Evolutionary conservation across 1,140 invertebrate species (phyloP), one percentile per base, ranked within the genome.

Genomic region (Gryon sp.): DNA sequence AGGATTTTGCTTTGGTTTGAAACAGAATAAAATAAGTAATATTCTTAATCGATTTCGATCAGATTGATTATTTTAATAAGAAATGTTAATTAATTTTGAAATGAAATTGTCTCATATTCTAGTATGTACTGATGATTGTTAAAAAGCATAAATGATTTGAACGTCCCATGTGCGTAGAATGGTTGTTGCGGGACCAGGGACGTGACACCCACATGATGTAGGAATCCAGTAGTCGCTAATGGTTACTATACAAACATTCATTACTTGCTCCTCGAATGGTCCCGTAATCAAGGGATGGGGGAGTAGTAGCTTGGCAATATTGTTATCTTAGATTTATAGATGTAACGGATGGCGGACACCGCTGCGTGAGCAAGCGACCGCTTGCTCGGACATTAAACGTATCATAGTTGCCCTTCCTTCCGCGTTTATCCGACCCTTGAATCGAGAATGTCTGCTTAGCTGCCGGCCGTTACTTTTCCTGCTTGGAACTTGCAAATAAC

Each of bases 261-360:
- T 88, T 88, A 88, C 84, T 82, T 70, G 70, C 78, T 76, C 78
- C 76, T 76, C 72, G 46, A 66, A 18, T 38, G 38, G 26, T 40
- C 26, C 41, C 8, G 43, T 7, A n/a, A 41, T 34, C 24, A 43
- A 19, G 70, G 34, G 50, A 65, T 65, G 80, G 65, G 73, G 53
- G 63, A 75, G 50, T 65, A 75, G 83, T 85, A 87, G 76, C 76
- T 63, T 72, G 78, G 84, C 86, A 86, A 86, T 86, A 86, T 86
- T 88, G 86, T 87, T 87, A 87, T 88, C 86, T 88, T 88, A 88
- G 85, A 87, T 88, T 88, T 87, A 88, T 88, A 87, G 86, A 85
- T 86, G 86, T 87, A 87, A 88, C 86, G 86, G 83, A 86, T 87
- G 86, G 86, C 83, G 84, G 82, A 86, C 84, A 86, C 84, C 80